Evolutionary conservation across 2,113 vertebrate genomes (phyloP), one percentile per base, ranked within the genome.

Genomic region (Chionomys nivalis): DNA sequence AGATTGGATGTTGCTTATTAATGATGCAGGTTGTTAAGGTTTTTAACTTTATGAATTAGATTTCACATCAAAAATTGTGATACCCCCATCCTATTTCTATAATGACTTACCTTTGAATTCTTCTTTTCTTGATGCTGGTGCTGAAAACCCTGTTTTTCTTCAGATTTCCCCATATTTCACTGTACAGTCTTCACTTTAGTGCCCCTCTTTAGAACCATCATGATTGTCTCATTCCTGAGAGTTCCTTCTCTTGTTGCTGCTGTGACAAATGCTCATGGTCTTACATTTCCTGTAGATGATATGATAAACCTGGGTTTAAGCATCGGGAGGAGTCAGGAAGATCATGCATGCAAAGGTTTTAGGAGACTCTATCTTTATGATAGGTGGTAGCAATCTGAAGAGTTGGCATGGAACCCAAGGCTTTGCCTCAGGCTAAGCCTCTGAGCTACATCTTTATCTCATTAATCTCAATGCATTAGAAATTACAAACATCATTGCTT

Each of bases 281-380:
- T 65, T 26, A 0, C 23, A 1, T 11, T 8, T 24, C 31, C 13
- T 66, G 63, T 68, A n/a, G 55, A 55, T 55, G 13, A 39, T 39
- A 47, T 63, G 7, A 12, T 1, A 61, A 26, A 7, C 33, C 12
- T 31, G 42, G 12, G 7, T 76, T 19, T 0, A 0, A 44, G 42
- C 6, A 7, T n/a, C 21, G 49, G 55, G 13, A 49, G 58, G 17
- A n/a, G 14, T 28, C 61, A 39, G 16, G 10, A 9, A 36, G 16
- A 28, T 11, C 61, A 6, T 4, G 13, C 6, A 2, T 1, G 23
- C 8, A 14, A 2, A 31, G 4, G 4, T 39, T 14, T 68, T 10
- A 33, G 73, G 26, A 6, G 3, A 2, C 31, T 58, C 11, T 81
- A 36, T 21, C 28, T 47, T 33, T 68, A 39, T 26, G 16, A 72